Conservation (phyloP, 2,113 vertebrate species). For the Ranitomeya imitator region DNA sequence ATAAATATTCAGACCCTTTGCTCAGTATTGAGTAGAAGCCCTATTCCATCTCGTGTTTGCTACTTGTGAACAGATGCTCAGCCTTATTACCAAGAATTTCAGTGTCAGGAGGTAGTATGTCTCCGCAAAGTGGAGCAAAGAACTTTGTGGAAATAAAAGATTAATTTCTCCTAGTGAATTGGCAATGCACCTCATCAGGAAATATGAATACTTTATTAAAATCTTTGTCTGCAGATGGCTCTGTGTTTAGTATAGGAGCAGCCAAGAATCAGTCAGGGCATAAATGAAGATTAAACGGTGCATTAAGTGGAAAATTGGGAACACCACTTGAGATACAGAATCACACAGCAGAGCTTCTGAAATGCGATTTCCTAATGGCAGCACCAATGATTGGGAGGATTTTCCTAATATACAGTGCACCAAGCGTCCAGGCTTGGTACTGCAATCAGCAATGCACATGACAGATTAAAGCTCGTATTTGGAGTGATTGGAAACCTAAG, state of each 20-base stretch:
- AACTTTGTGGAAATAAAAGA: conserved; percentile 59
- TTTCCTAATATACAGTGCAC: too few species aligned
- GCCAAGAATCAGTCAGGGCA: conserved; percentile 7
- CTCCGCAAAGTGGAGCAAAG: conserved; percentile 77
- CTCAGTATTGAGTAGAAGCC: too few species aligned
- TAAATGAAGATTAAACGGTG: conserved; percentile 49
- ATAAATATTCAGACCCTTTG: too few species aligned
- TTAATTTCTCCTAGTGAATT: not conserved
- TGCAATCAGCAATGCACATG: too few species aligned
- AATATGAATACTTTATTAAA: not conserved
- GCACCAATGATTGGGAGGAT: not conserved
- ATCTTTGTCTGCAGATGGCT: not conserved
- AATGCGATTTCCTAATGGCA: conserved; percentile 1
- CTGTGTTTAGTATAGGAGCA: not conserved
- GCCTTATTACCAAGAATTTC: conserved; percentile 70
- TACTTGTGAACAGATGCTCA: conserved; percentile 70
- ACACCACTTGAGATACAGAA: not conserved
- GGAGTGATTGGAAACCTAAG: conserved; percentile 71
- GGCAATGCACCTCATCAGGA: not conserved
- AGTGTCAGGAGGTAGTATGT: conserved; percentile 66
- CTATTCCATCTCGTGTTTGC: conserved; percentile 76
- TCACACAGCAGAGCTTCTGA: not conserved
- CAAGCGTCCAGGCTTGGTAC: too few species aligned
- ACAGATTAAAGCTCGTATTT: not conserved
- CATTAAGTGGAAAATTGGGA: conserved; percentile 30